Percentiles rank a stretch among this genome's conserved stretches.
These are phyloP conservation scores for Pseudonaja textilis DNA, from an alignment of 2,113 vertebrate species.

Conservation along the genomic window DNA sequence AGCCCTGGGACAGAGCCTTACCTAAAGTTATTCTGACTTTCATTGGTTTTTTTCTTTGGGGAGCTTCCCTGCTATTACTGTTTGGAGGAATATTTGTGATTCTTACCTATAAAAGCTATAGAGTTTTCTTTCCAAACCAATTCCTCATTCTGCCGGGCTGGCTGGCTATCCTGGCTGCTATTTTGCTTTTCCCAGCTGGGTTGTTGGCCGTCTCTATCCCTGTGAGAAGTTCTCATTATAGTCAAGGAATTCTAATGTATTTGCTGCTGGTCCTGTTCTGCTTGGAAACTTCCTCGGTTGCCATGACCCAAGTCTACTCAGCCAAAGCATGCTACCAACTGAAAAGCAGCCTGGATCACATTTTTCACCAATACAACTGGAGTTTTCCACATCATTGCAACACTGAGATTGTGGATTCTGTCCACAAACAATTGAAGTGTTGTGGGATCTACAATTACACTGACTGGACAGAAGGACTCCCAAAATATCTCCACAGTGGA, in stretches of 20 bases:
- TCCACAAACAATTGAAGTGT: slow-evolving; percentile 49
- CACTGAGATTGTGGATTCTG: background rate
- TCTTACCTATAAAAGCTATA: slow-evolving; percentile 25
- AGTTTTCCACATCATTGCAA: background rate
- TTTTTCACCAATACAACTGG: slow-evolving; percentile 7
- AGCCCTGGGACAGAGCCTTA: background rate
- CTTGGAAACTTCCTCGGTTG: slow-evolving; percentile 35
- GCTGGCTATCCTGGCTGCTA: slow-evolving; percentile 22
- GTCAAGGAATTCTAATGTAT: slow-evolving; percentile 51
- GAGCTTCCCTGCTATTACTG: background rate
- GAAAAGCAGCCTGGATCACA: background rate
- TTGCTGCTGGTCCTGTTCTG: slow-evolving; percentile 58
- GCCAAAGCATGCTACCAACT: background rate
- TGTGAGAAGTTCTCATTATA: background rate
- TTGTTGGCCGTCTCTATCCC: slow-evolving; percentile 27
- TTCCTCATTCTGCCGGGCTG: slow-evolving; percentile 44
- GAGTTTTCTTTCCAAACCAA: slow-evolving; percentile 34
- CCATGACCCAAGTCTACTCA: background rate
- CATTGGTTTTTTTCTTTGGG: slow-evolving; percentile 33
- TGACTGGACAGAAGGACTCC: slow-evolving; percentile 26
- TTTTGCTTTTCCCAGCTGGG: slow-evolving; percentile 38
- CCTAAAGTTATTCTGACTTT: background rate
- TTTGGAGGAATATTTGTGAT: slow-evolving; percentile 34
- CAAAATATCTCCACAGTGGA: background rate
- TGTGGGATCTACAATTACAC: slow-evolving; percentile 47